A percentile compares a stretch with the other conserved stretches of the same genome.
These are phyloP conservation scores for Microctonus brassicae DNA, from an alignment of 2,888 invertebrate genomes.

Conservation along the genomic window DNA sequence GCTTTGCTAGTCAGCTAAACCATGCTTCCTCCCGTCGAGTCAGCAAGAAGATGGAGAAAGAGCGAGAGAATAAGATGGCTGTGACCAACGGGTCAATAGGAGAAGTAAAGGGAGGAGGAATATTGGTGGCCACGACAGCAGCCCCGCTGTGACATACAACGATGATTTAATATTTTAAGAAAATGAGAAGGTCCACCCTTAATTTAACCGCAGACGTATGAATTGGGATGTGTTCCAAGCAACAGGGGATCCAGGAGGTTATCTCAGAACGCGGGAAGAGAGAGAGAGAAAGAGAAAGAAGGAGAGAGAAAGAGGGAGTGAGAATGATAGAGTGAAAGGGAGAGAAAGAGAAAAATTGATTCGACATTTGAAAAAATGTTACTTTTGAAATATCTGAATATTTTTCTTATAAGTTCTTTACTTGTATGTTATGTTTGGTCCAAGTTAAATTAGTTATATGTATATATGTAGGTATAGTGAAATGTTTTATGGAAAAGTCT, in stretches of 20 bases:
- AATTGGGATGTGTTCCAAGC: slow-evolving; percentile 52
- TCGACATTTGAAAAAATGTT: slow-evolving; percentile 59
- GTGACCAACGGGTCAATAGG: slow-evolving; percentile 26
- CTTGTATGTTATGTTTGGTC: background rate
- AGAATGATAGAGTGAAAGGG: background rate
- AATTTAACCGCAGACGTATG: slow-evolving; percentile 61
- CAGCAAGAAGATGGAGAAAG: background rate
- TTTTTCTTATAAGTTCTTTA: slow-evolving; percentile 21
- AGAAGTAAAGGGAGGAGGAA: slow-evolving; percentile 18
- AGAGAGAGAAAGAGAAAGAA: too few relatives aligned
- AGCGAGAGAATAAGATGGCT: slow-evolving; percentile 20
- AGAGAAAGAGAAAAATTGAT: slow-evolving; percentile 35
- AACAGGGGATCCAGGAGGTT: slow-evolving; percentile 63
- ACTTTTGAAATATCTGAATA: slow-evolving; percentile 26
- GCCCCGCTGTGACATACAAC: slow-evolving; percentile 67
- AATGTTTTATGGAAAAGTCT: too few relatives aligned
- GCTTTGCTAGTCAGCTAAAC: slow-evolving; percentile 41
- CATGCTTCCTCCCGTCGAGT: slow-evolving; percentile 47
- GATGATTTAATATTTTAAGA: slow-evolving; percentile 69
- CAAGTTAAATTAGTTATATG: slow-evolving; percentile 7
- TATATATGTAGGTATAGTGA: too few relatives aligned
- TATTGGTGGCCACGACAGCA: slow-evolving; percentile 48
- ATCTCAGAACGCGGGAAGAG: too few relatives aligned
- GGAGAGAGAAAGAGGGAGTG: background rate
- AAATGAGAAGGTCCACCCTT: slow-evolving; percentile 65